Conservation (phyloP, 2,888 invertebrate genomes). For the Eupithecia tripunctaria region DNA sequence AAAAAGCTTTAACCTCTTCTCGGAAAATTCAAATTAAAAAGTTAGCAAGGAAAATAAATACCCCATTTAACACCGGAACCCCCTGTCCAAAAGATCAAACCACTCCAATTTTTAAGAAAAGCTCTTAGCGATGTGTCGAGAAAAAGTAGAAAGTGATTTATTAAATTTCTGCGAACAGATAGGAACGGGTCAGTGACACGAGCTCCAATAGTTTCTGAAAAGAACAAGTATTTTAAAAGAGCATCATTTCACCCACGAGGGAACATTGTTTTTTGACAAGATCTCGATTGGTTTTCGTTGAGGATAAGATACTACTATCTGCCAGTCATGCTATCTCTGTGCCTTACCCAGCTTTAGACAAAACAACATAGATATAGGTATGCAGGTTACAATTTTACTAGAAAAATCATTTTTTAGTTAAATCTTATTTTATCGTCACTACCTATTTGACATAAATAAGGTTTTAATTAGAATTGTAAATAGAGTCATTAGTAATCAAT, state of each 20-base stretch:
- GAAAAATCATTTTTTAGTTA: too few relatives aligned
- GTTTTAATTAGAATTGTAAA: too few relatives aligned
- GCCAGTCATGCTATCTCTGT: neutral
- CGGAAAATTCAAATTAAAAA: neutral
- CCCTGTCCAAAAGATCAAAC: constrained; percentile 25
- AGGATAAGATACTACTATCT: neutral
- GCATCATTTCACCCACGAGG: neutral
- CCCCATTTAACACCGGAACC: constrained; percentile 21
- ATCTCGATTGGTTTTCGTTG: neutral
- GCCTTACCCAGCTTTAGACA: too few relatives aligned
- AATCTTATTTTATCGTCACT: too few relatives aligned
- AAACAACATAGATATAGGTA: too few relatives aligned
- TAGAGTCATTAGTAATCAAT: too few relatives aligned
- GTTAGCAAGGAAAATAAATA: neutral
- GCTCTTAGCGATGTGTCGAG: constrained; percentile 13
- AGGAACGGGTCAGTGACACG: constrained; percentile 10
- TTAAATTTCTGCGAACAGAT: constrained; percentile 16
- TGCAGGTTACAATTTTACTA: too few relatives aligned
- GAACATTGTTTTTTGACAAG: neutral
- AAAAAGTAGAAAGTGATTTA: constrained; percentile 31
- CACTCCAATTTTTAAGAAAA: constrained; percentile 14
- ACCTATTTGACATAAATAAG: too few relatives aligned
- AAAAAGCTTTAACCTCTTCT: neutral
- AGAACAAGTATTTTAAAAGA: neutral
- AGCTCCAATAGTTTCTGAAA: neutral